Percentiles rank a stretch among this genome's conserved stretches.
phyloP scores from a whole-genome alignment of 2,888 invertebrate genomes.

The Lithosia quadra region DNA sequence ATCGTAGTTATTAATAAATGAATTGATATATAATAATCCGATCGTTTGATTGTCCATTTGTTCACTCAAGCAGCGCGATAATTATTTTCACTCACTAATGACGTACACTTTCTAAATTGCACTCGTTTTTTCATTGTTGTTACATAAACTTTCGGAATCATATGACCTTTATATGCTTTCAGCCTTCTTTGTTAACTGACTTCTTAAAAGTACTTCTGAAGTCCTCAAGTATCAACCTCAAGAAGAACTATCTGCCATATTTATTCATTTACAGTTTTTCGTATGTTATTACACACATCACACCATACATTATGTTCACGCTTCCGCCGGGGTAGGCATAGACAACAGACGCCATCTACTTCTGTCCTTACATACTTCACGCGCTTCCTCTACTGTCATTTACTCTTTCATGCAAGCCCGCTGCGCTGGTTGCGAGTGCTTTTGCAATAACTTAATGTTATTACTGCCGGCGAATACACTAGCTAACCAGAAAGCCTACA shows the following conservation, averaged over 20 bases:
- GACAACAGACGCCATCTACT: no score
- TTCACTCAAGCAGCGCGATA: slow-evolving; percentile 25
- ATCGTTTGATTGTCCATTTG: not conserved
- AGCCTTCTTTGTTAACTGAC: not conserved
- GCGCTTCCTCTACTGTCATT: no score
- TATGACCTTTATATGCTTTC: not conserved
- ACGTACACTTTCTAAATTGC: slow-evolving; percentile 15
- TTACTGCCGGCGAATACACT: no score
- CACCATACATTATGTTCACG: no score
- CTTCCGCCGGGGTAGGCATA: no score
- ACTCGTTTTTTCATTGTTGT: not conserved
- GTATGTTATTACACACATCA: no score
- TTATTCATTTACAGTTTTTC: not conserved
- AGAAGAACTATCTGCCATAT: not conserved
- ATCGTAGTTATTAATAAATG: not conserved
- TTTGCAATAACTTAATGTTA: no score
- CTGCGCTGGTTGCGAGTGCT: no score
- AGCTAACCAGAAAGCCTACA: no score
- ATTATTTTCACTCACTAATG: slow-evolving; percentile 21
- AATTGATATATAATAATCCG: not conserved
- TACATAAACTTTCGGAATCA: not conserved
- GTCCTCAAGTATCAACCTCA: not conserved
- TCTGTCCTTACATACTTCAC: no score
- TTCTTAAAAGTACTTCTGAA: not conserved
- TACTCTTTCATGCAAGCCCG: no score